Base-by-base conservation (phyloP, 2,888 invertebrate genomes). In the Caenorhabditis sp. region DNA sequence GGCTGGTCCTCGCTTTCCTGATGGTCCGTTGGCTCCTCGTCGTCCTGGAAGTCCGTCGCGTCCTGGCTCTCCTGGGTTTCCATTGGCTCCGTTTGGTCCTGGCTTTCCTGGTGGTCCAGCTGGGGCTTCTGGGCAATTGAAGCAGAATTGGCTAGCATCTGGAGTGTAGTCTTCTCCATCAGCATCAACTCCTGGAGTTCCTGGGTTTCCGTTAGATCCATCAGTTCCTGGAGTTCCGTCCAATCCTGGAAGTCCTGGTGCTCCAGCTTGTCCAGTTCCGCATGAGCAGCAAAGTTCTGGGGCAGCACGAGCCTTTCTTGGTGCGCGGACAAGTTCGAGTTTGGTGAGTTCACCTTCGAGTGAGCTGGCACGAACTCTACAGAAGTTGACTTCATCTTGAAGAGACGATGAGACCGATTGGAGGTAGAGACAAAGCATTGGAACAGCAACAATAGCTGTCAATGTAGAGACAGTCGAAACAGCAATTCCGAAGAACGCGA, bases 341-440 rank as follows among this genome's bases (percentile, higher is more conserved):
- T 79, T 79, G 53, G 78, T 54, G 67, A 78, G 79, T 66, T 82
- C 77, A 49, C 81, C 77, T 50, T 80, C 77, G 61, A 82, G 82
- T 27, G 79, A 75, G 10, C 68, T 67, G 53, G 82, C 77, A 20
- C 78, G 72, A 31, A 71, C 72, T 49, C 82, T 79, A 68, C 84
- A 84, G 77, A 82, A 84, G 70, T 83, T 82, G 68, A 84, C 76
- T 71, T 84, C 84, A 61, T 83, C 80, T 62, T 82, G 78, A 65
- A 84, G 77, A 50, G 80, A 71, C 26, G 83, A 81, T 61, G 83
- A 83, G 10, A 84, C 80, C n/a, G 79, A 79, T 69, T 84, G 84
- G 53, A 80, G 78, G 68, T 78, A 80, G 21, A 80, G 66, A 57
- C 80, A 80, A 54, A 80, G 75, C 80, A 80, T 80, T 62, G 80